Evolutionary conservation across 2,888 invertebrate species (phyloP).

Genomic region (Dendrolimus houi): DNA sequence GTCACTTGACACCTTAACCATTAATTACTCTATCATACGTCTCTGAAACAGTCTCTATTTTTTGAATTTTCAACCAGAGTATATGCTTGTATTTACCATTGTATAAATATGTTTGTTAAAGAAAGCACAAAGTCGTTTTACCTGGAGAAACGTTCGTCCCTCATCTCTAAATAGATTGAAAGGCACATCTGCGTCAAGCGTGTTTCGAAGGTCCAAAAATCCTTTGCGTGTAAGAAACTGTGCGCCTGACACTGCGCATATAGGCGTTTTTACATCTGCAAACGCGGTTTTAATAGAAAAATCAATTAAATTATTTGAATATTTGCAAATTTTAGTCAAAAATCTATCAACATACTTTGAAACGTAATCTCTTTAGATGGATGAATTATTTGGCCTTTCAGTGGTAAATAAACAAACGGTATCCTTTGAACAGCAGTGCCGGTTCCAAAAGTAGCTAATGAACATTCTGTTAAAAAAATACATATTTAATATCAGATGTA

Average conservation of each 20-base stretch:
- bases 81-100: background rate
- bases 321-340: no score
- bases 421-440: slow-evolving; percentile 84
- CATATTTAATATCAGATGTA: slow-evolving; percentile 6
- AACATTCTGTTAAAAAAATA: slow-evolving; percentile 79
- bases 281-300: slow-evolving; percentile 1
- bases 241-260: slow-evolving; percentile 90
- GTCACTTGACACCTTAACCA: no score
- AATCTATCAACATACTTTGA: slow-evolving; percentile 70
- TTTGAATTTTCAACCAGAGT: background rate
- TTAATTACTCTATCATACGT: no score
- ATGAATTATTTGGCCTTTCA: slow-evolving; percentile 91
- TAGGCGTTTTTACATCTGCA: slow-evolving; percentile 85
- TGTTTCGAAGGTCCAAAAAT: slow-evolving; percentile 87
- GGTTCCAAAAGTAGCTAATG: slow-evolving; percentile 86
- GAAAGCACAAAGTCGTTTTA: slow-evolving; percentile 30
- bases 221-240: slow-evolving; percentile 87
- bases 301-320: no score
- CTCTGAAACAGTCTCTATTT: no score
- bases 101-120: no score
- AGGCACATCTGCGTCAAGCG: slow-evolving; percentile 85
- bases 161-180: slow-evolving; percentile 88
- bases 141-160: slow-evolving; percentile 87
- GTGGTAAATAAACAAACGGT: slow-evolving; percentile 90
- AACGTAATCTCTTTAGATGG: slow-evolving; percentile 91